Base-by-base conservation (phyloP, 92 coral and sea anemone species). In the Isaurus tuberculatus region DNA sequence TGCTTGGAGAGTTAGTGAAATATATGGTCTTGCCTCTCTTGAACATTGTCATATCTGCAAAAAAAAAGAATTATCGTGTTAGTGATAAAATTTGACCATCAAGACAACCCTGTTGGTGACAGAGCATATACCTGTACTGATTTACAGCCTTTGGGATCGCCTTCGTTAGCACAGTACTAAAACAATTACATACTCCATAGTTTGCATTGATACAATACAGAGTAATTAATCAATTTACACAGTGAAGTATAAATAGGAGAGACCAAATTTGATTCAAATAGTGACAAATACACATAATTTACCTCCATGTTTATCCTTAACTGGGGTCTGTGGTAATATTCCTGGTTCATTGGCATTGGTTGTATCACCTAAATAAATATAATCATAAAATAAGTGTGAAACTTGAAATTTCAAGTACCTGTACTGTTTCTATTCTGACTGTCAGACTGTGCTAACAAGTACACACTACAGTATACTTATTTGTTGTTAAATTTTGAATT, bases 11-110 rank as follows among this genome's bases (percentile, higher is more conserved):
- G 15, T 31, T 32, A 20, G 23, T 30, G 72, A 67, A 32, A 67
- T 67, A 67, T 67, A 67, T 67, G 14, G 73, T 68, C 73, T 68
- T 68, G 15, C 73, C 73, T 68, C 73, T 34, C 26, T 40, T 33
- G 26, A 68, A 68, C 48, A 32, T 68, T 10, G 14, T 67, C 14
- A 33, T 19, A 67, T 67, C 72, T 66, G 72, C 20, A n/a, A 66
- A 19, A 63, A 63, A 65, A 65, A 65, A 33, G 26, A 65, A 65
- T 11, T 65, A 23, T 61, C 22, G 27, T 63, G 68, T 22, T 23
- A 23, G 29, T 63, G 27, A 28, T 64, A 64, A 2, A 32, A 27
- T 26, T 64, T 8, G 33, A 27, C 31, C 31, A 16, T 30, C 23
- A 3, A 26, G 70, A 64, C 34, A 64, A 64, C 65, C 26, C n/a